Evolutionary conservation across 2,888 invertebrate genomes (phyloP), one percentile per base, ranked within the genome.

Genomic region (Agrotis exclamationis): DNA sequence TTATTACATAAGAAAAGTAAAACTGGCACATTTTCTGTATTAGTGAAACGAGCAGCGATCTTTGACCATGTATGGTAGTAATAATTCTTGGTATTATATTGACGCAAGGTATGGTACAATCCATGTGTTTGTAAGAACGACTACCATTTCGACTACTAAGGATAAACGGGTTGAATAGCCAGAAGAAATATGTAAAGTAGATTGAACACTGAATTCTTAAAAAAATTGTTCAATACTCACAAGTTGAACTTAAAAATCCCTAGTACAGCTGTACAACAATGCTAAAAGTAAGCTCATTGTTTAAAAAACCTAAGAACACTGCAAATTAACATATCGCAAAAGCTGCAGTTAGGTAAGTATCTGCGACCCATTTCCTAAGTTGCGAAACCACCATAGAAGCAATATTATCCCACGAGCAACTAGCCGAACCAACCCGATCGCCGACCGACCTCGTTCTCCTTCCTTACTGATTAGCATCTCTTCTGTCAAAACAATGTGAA

Each of bases 381-480:
- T 92, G 83, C 89, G 85, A 88, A 86, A 92, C 64, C 71, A 75
- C 84, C 81, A 85, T 86, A 86, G 74, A 85, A 81, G 84, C 79
- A 73, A 86, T 86, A 85, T 76, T 88, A 89, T 89, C 89, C 89
- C 90, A 88, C 88, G 88, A 90, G 83, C 85, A 74, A 71, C 33
- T 72, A 79, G 81, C 74, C 81, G 73, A 76, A 71, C 76, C 76
- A 86, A 86, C 85, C 87, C 88, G 85, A 89, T 88, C 87, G 83
- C 73, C 58, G 67, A 48, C 62, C 86, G 86, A 85, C 89, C 90
- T 88, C 88, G 87, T 86, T 86, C 83, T 84, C 82, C 84, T 87
- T 86, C 82, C 79, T 56, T 63, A 80, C 79, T 87, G 87, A 91
- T 91, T 91, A 90, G 82, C 87, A 87, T 89, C 87, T 79, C 87